Evolutionary conservation across 2,113 vertebrate species (phyloP).

Genomic region (Nothobranchius kuhntae): DNA sequence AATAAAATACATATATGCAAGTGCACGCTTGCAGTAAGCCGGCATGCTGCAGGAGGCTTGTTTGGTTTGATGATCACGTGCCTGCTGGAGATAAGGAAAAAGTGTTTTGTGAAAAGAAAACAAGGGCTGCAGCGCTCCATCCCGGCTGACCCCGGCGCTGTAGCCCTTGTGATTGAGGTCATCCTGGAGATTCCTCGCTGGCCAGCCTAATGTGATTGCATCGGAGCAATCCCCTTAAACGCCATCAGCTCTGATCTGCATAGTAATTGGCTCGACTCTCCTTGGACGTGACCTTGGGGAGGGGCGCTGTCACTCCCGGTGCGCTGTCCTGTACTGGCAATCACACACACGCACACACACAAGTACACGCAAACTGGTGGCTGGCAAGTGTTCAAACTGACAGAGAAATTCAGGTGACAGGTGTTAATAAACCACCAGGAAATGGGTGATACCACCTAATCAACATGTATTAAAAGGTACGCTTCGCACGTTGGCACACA

Average conservation of each 20-base stretch:
- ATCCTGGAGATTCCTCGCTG: slow-evolving; percentile 88
- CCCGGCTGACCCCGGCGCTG: slow-evolving; percentile 73
- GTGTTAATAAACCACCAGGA: slow-evolving; percentile 64
- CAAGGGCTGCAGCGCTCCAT: slow-evolving; percentile 69
- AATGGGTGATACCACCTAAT: slow-evolving; percentile 33
- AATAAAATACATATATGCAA: slow-evolving; percentile 46
- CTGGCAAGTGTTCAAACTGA: slow-evolving; percentile 24
- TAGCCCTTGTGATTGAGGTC: slow-evolving; percentile 92
- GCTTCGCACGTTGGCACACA: slow-evolving; percentile 11
- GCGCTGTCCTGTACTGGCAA: slow-evolving; percentile 71
- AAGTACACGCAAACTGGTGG: slow-evolving; percentile 22
- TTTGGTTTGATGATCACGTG: slow-evolving; percentile 80
- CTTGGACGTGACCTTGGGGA: slow-evolving; percentile 91
- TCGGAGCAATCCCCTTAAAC: slow-evolving; percentile 98
- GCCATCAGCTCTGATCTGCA: slow-evolving; percentile 95
- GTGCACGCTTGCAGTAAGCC: slow-evolving; percentile 44
- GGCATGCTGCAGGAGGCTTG: slow-evolving; percentile 55
- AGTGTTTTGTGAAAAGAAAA: slow-evolving; percentile 79
- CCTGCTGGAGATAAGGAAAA: slow-evolving; percentile 73
- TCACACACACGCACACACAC: slow-evolving; percentile 42
- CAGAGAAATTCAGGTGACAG: slow-evolving; percentile 39
- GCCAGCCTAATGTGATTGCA: slow-evolving; percentile 96
- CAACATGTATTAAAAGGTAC: slow-evolving; percentile 28
- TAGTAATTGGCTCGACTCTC: slow-evolving; percentile 95
- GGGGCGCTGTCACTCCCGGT: slow-evolving; percentile 87